Conservation (phyloP, 2,113 vertebrate genomes). For the human (Homo sapiens) region GRCh38 chr2:146318001-146318500, state of each 20-base stretch:
- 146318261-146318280: neutral
- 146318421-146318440: neutral
- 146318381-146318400: neutral
- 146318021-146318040: neutral
- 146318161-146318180: neutral
- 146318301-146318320: neutral
- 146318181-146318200: neutral
- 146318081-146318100: neutral
- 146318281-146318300: neutral
- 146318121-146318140: neutral
- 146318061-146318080: neutral
- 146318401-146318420: neutral
- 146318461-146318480: neutral
- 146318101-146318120: neutral
- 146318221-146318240: neutral
- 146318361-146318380: neutral
- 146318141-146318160: neutral
- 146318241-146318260: neutral
- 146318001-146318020: neutral
- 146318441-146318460: neutral
- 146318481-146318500: neutral
- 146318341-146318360: neutral
- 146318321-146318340: neutral
- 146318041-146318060: neutral
- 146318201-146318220: neutral